These are phyloP conservation scores for Atopsyche davidsoni DNA, from an alignment of 1,140 invertebrate genomes.

Conservation along the genomic window DNA sequence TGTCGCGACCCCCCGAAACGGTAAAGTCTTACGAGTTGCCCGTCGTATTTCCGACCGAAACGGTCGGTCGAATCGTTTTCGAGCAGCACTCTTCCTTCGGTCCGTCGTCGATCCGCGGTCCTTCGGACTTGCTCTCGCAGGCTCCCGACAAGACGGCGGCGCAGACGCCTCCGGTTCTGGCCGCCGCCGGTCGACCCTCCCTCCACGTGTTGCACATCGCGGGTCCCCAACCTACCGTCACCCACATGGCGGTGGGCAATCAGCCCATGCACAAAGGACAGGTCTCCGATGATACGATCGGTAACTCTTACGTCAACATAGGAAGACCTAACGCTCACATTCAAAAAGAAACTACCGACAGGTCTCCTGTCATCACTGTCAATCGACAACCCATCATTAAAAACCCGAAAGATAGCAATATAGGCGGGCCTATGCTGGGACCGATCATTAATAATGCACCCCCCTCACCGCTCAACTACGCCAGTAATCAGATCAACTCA, in stretches of 20 bases:
- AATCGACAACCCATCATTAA: conserved; percentile 1
- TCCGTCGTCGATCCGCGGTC: conserved; percentile 6
- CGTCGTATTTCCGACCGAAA: conserved; percentile 26
- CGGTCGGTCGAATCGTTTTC: conserved; percentile 25
- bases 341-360: conserved; percentile 29
- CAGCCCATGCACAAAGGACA: conserved; percentile 37
- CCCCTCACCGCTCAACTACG: conserved; percentile 13
- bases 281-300: conserved; percentile 39
- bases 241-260: conserved; percentile 27
- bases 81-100: conserved; percentile 27
- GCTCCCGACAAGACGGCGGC: conserved; percentile 3
- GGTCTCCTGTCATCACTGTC: conserved; percentile 3
- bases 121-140: neutral
- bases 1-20: conserved; percentile 2
- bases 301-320: conserved; percentile 42
- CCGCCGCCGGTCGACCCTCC: conserved; percentile 16
- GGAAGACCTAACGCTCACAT: conserved; percentile 42
- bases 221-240: conserved; percentile 23
- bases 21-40: conserved; percentile 12
- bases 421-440: conserved; percentile 3
- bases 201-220: conserved; percentile 27
- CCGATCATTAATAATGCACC: conserved; percentile 19
- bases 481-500: conserved; percentile 27
- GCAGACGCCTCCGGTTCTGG: conserved; percentile 17
- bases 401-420: neutral